Percentiles rank a stretch among this genome's conserved stretches.
phyloP scores from a whole-genome alignment of 2,113 vertebrate genomes.

The Colossoma macropomum region DNA sequence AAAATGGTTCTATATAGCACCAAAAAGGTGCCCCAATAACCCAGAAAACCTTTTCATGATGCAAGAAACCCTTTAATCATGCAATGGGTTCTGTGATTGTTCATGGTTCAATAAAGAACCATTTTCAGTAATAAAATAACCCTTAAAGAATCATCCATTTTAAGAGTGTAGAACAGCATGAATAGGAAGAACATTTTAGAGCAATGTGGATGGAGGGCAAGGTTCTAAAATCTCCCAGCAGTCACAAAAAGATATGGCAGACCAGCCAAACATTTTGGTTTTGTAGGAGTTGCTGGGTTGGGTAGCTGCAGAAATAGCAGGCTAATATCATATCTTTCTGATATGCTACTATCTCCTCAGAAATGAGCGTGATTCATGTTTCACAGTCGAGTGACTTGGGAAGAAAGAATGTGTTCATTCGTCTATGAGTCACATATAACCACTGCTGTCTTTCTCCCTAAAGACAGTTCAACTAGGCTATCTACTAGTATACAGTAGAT shows the following conservation, averaged over 20 bases:
- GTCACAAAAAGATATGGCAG: neutral
- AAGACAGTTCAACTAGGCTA: constrained; percentile 21
- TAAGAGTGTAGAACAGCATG: no score
- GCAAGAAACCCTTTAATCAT: no score
- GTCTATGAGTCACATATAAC: constrained; percentile 38
- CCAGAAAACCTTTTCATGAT: no score
- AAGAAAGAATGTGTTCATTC: neutral
- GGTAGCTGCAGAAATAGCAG: constrained; percentile 12
- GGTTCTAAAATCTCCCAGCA: neutral
- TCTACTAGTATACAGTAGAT: constrained; percentile 10
- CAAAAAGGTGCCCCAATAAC: no score
- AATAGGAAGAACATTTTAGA: no score
- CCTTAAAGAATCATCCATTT: no score
- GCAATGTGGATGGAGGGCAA: no score
- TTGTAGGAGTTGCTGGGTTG: neutral
- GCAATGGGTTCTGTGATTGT: no score
- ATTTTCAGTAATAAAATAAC: no score
- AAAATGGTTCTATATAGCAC: no score
- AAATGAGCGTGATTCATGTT: constrained; percentile 33
- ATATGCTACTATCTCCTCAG: constrained; percentile 13
- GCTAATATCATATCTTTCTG: neutral
- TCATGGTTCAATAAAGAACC: no score
- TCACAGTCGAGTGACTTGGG: constrained; percentile 28
- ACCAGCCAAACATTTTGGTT: neutral
- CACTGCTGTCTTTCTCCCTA: constrained; percentile 25